Percentiles rank a stretch among this genome's conserved stretches.
These are phyloP conservation scores for Hypotaenidia philippensis DNA, from an alignment of 2,797 vertebrate species.

Conservation along the genomic window DNA sequence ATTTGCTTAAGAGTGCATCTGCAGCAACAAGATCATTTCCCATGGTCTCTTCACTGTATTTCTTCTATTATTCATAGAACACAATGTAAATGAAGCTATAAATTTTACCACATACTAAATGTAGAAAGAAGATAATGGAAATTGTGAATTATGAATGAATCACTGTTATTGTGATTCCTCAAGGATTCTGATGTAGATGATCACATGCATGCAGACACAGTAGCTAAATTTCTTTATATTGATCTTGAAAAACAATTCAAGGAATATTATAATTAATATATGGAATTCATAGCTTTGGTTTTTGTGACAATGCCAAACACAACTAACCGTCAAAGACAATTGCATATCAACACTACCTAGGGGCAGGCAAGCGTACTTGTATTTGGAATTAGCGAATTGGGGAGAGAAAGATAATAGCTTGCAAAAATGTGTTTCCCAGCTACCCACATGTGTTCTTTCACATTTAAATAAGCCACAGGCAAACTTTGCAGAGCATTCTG, in stretches of 20 bases:
- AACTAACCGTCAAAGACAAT: constrained; percentile 56
- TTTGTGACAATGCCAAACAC: constrained; percentile 60
- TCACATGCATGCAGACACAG: constrained; percentile 77
- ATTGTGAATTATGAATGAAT: constrained; percentile 90
- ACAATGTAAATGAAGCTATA: constrained; percentile 89
- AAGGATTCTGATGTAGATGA: constrained; percentile 82
- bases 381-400: constrained; percentile 36
- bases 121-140: constrained; percentile 86
- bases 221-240: constrained; percentile 71
- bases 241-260: constrained; percentile 69
- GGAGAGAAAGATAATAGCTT: constrained; percentile 18
- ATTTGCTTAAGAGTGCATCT: constrained; percentile 74
- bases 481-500: constrained; percentile 38
- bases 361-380: constrained; percentile 19
- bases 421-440: constrained; percentile 42
- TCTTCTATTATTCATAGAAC: constrained; percentile 88
- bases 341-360: constrained; percentile 49
- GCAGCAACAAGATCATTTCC: constrained; percentile 77
- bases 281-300: constrained; percentile 65
- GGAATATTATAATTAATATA: constrained; percentile 75
- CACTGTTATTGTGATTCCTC: constrained; percentile 85
- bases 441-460: constrained; percentile 62
- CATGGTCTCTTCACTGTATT: constrained; percentile 83
- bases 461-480: constrained; percentile 67
- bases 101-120: constrained; percentile 84